Evolutionary conservation across 1,140 invertebrate genomes (phyloP).

Genomic region (Hyposmocoma kahamanoa): DNA sequence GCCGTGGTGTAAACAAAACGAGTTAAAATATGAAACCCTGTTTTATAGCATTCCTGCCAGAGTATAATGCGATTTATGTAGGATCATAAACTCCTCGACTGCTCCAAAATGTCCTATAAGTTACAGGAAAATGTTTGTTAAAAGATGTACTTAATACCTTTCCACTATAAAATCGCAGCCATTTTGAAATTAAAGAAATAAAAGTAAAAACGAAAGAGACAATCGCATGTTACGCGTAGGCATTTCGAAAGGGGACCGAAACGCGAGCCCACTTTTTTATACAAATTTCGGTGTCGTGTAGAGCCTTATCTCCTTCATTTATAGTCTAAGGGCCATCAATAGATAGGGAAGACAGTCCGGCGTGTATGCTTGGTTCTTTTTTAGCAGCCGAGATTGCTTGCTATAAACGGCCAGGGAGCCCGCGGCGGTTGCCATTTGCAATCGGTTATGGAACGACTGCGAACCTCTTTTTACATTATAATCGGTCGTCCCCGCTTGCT

Average conservation of each 20-base stretch:
- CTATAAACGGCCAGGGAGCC: constrained; percentile 60
- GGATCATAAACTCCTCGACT: background rate
- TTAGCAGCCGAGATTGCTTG: constrained; percentile 61
- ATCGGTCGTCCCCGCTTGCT: constrained; percentile 54
- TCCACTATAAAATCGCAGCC: too few species aligned
- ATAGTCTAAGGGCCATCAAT: constrained; percentile 34
- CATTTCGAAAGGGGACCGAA: constrained; percentile 39
- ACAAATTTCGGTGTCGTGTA: constrained; percentile 39
- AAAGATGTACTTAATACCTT: too few species aligned
- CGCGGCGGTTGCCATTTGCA: constrained; percentile 66
- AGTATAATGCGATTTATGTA: constrained; percentile 12
- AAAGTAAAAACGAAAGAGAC: constrained; percentile 8
- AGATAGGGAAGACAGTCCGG: constrained; percentile 45
- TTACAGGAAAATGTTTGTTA: too few species aligned
- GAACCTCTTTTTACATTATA: constrained; percentile 69
- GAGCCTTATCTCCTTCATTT: constrained; percentile 39
- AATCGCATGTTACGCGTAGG: constrained; percentile 35
- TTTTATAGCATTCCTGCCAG: constrained; percentile 43
- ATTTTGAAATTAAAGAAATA: too few species aligned
- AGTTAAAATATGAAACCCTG: constrained; percentile 31
- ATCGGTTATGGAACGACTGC: constrained; percentile 67
- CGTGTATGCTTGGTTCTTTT: constrained; percentile 61
- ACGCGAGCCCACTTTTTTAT: constrained; percentile 38
- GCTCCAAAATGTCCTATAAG: background rate
- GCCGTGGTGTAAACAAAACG: constrained; percentile 28